Percentiles rank a stretch among this genome's conserved stretches.
Conservation (phyloP, 2,888 invertebrate species). For the Drosophila kuntzei region DNA sequence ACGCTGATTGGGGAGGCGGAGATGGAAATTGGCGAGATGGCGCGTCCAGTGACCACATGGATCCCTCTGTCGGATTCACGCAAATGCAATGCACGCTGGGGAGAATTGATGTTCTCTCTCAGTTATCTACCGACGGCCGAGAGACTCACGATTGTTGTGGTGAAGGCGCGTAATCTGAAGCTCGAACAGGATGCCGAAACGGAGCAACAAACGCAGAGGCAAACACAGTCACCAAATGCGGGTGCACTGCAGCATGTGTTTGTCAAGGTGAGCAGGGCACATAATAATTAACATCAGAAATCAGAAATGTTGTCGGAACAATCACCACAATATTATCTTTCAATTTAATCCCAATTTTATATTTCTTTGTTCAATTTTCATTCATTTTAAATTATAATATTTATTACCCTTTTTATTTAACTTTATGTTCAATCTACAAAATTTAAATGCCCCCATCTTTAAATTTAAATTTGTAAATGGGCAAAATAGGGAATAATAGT, state of each 20-base stretch:
- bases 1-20: constrained; percentile 89
- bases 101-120: constrained; percentile 93
- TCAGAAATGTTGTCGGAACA: too few species aligned
- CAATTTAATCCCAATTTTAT: too few species aligned
- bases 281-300: too few species aligned
- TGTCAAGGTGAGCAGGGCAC: constrained; percentile 89
- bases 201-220: constrained; percentile 8
- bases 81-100: constrained; percentile 89
- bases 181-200: constrained; percentile 83
- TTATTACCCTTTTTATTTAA: too few species aligned
- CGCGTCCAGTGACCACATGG: constrained; percentile 92
- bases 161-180: constrained; percentile 91
- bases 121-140: constrained; percentile 94
- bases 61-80: constrained; percentile 91
- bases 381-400: too few species aligned
- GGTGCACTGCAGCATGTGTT: constrained; percentile 89
- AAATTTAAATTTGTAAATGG: too few species aligned
- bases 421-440: too few species aligned
- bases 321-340: too few species aligned
- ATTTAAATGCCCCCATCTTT: too few species aligned
- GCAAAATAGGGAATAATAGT: too few species aligned
- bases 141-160: constrained; percentile 89
- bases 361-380: too few species aligned
- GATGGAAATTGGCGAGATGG: constrained; percentile 88
- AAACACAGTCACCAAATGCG: constrained; percentile 25